Conservation (phyloP, 2,113 vertebrate genomes). For the Rhinopomastus cyanomelas region DNA sequence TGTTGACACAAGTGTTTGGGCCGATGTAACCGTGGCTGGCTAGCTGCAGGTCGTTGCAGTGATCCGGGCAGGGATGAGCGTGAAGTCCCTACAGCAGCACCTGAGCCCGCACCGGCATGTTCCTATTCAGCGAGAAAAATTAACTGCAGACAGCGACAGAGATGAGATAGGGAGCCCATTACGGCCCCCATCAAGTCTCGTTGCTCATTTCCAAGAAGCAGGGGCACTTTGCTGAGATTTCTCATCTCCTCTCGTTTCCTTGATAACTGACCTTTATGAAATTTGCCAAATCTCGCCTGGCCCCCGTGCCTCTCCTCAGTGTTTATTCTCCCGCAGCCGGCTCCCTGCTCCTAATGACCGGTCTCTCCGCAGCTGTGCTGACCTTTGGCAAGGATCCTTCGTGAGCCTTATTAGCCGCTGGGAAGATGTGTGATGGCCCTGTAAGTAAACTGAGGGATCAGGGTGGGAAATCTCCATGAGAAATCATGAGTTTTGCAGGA, state of each 20-base stretch:
- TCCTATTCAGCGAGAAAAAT: neutral
- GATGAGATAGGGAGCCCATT: neutral
- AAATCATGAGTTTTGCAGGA: neutral
- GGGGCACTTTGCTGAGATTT: neutral
- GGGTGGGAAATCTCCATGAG: neutral
- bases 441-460: neutral
- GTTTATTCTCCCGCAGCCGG: neutral
- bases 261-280: neutral
- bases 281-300: neutral
- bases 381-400: neutral
- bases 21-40: neutral
- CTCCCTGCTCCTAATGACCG: neutral
- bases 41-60: neutral
- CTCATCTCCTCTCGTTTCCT: constrained; percentile 2
- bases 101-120: fast-evolving
- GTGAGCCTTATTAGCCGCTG: neutral
- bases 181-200: neutral
- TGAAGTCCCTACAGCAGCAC: neutral
- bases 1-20: neutral
- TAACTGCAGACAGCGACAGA: neutral
- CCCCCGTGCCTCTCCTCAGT: neutral
- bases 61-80: neutral
- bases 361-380: neutral
- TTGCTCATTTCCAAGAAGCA: neutral
- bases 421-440: neutral